These are phyloP conservation scores for Chiloscyllium plagiosum DNA, from an alignment of 2,113 vertebrate species.

Conservation along the genomic window DNA sequence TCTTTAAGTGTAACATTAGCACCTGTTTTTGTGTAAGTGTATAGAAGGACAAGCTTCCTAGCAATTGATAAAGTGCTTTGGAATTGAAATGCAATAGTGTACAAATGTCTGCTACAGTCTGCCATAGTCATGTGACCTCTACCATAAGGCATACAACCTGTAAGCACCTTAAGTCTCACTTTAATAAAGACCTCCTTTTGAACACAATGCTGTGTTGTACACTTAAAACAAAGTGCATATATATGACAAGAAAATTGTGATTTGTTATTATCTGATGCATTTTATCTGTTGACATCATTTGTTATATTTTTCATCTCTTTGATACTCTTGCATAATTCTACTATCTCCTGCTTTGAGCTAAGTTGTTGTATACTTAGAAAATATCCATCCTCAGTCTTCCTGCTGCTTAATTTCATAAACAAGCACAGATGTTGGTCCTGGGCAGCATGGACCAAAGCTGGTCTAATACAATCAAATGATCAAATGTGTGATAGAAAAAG, in stretches of 20 bases:
- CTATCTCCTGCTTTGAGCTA: not conserved
- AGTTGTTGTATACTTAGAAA: not conserved
- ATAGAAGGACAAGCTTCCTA: not conserved
- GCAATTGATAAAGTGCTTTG: not conserved
- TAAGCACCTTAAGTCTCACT: no score
- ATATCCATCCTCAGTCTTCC: not conserved
- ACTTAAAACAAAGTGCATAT: not conserved
- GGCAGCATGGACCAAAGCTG: no score
- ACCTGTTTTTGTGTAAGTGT: not conserved
- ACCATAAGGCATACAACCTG: no score
- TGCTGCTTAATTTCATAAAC: not conserved
- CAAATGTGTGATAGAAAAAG: no score
- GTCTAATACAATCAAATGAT: no score
- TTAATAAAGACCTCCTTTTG: no score
- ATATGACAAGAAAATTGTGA: not conserved
- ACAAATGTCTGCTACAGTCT: no score
- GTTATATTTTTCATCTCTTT: not conserved
- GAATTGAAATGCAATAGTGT: no score
- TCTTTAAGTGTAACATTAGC: not conserved
- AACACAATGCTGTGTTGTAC: no score
- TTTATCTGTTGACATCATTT: not conserved
- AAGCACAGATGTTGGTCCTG: no score
- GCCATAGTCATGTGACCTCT: no score
- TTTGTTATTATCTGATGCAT: not conserved
- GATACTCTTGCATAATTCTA: not conserved